Base-by-base conservation (phyloP, 2,888 invertebrate species). In the Mythimna loreyi region DNA sequence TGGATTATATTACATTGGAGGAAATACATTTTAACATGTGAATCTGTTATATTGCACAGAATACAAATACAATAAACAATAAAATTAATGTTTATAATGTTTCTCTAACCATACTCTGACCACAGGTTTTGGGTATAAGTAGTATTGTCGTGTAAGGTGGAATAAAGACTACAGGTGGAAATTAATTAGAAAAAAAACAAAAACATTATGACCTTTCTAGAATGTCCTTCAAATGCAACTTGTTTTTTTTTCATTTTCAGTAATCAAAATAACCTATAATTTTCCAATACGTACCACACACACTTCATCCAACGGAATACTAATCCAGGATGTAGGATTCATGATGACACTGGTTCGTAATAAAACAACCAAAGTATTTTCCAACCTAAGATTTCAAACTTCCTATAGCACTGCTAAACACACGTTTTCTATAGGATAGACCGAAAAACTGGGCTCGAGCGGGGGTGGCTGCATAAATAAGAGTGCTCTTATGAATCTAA, bases 201-300 rank as follows among this genome's bases (percentile, higher is more conserved):
- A 75, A 81, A 81, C 71, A 74, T 59, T 66, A 77, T 89, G 89
- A 90, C 89, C 88, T 91, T 88, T 85, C 82, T 79, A 70, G 80
- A 86, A 85, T 86, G 86, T 81, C 86, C 83, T 85, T 82, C 82
- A 84, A 74, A 83, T 76, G 49, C 19, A 73, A 74, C 74, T 82
- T 76, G 73, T 81, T 84, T 85, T 83, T 81, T 84, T 71, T 49
- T 57, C n/a, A 30, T 55, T 58, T 78, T 62, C 43, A 68, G 43
- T 43, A 16, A 72, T 55, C 19, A 63, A 40, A 57, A 63, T 56
- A 50, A 56, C 21, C 36, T 55, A 65, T 49, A 59, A 33, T 53
- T 47, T 30, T 13, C 53, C 43, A 57, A 87, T 92, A 94, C 95
- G 67, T 92, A 95, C 95, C 95, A 94, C 91, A 87, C 85, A 87